These are phyloP conservation scores for Tetramorium alpestre DNA, from an alignment of 1,140 invertebrate species.

Conservation along the genomic window DNA sequence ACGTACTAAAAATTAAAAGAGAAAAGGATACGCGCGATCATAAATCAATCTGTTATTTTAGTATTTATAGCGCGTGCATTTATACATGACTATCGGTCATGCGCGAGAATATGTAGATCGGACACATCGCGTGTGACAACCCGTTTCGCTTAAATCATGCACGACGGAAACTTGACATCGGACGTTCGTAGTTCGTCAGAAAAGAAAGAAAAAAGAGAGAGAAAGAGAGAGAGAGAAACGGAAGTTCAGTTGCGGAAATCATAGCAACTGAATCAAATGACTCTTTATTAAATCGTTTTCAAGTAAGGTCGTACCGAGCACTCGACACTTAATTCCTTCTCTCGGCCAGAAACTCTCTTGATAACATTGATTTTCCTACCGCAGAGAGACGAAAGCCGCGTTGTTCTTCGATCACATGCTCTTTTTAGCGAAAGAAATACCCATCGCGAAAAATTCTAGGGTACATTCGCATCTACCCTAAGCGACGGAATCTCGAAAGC, in stretches of 20 bases:
- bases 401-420: constrained; percentile 24
- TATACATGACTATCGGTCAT: constrained; percentile 60
- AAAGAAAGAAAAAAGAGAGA: neutral
- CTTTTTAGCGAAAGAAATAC: constrained; percentile 8
- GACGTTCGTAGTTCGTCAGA: neutral
- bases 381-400: neutral
- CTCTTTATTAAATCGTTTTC: constrained; percentile 34
- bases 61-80: constrained; percentile 63
- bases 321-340: constrained; percentile 18
- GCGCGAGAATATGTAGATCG: constrained; percentile 42
- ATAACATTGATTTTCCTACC: constrained; percentile 59
- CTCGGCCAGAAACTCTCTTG: constrained; percentile 1
- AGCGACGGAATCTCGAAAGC: constrained; percentile 5
- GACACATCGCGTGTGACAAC: constrained; percentile 1
- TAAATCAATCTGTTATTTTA: constrained; percentile 72
- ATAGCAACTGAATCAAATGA: neutral
- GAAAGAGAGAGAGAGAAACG: neutral
- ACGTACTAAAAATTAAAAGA: constrained; percentile 62
- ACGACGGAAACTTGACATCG: constrained; percentile 29
- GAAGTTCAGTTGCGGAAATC: neutral
- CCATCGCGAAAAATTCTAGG: neutral
- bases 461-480: neutral
- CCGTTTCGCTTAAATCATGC: constrained; percentile 58
- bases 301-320: constrained; percentile 10
- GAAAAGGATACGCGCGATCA: constrained; percentile 38